Conservation (phyloP, 2,113 vertebrate genomes). For the Nannobrachium achirus region DNA sequence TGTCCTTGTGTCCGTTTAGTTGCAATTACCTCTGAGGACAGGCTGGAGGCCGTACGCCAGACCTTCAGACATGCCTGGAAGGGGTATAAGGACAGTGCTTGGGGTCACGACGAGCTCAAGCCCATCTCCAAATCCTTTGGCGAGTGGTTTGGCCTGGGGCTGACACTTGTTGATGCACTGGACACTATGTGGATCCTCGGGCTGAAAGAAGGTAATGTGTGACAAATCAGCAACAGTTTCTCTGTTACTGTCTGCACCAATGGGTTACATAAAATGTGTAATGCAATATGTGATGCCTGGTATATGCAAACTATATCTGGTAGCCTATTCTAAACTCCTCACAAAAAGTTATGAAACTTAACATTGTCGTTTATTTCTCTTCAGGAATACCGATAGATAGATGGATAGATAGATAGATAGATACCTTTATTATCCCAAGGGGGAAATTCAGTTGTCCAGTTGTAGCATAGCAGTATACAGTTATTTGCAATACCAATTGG, state of each 20-base stretch:
- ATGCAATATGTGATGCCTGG: no score
- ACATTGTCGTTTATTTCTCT: no score
- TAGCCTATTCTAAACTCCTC: no score
- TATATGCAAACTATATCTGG: no score
- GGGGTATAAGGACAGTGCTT: constrained; percentile 89
- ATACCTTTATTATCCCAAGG: no score
- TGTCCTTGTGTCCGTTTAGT: constrained; percentile 19
- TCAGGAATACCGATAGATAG: no score
- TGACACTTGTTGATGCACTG: constrained; percentile 92
- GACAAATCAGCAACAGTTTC: not conserved
- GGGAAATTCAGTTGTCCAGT: no score
- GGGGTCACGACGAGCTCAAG: constrained; percentile 96
- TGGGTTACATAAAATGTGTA: not conserved
- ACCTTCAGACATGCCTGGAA: constrained; percentile 94
- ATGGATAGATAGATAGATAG: no score
- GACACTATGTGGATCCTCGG: constrained; percentile 98
- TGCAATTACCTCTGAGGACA: constrained; percentile 39
- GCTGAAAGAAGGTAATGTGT: constrained; percentile 86
- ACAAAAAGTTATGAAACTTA: no score
- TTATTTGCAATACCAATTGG: no score
- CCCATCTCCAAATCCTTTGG: constrained; percentile 90
- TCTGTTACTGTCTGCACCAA: not conserved
- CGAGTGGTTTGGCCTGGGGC: constrained; percentile 95
- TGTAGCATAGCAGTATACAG: no score
- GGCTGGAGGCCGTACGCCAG: constrained; percentile 85